Percentiles rank a stretch among this genome's conserved stretches.
These are phyloP conservation scores for Synaphobranchus kaupii DNA, from an alignment of 2,797 vertebrate species.

Conservation along the genomic window DNA sequence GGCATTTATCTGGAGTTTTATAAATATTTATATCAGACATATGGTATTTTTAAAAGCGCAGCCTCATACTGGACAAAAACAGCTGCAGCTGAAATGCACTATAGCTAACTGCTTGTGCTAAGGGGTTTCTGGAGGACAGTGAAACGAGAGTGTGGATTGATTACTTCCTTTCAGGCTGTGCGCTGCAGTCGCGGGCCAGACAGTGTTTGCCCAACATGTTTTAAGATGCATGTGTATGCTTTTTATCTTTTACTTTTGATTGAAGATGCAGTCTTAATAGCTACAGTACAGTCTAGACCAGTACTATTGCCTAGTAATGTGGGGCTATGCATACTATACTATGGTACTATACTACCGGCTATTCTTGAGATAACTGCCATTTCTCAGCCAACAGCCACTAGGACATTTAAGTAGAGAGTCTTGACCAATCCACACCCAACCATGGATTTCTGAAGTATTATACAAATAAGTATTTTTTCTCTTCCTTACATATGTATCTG, in stretches of 20 bases:
- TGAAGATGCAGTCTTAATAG: background rate
- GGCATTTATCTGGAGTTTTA: background rate
- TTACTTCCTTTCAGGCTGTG: background rate
- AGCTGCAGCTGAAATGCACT: background rate
- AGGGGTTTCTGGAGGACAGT: background rate
- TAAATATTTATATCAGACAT: background rate
- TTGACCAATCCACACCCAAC: background rate
- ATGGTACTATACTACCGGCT: background rate
- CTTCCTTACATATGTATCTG: too few species aligned
- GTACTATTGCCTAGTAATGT: background rate
- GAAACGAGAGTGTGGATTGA: background rate
- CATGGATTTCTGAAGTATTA: background rate
- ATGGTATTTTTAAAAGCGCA: background rate
- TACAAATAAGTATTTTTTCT: too few species aligned
- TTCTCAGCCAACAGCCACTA: background rate
- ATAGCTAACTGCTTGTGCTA: background rate
- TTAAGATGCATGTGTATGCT: background rate
- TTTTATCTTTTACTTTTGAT: background rate
- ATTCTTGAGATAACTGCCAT: background rate
- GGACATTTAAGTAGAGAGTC: background rate
- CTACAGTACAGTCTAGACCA: background rate
- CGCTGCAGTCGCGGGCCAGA: background rate
- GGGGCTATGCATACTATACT: background rate
- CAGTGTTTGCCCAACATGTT: background rate
- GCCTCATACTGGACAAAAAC: background rate